Evolutionary conservation across 2,888 invertebrate genomes (phyloP), one percentile per base, ranked within the genome.

Genomic region (Tromatobia lineatoria): DNA sequence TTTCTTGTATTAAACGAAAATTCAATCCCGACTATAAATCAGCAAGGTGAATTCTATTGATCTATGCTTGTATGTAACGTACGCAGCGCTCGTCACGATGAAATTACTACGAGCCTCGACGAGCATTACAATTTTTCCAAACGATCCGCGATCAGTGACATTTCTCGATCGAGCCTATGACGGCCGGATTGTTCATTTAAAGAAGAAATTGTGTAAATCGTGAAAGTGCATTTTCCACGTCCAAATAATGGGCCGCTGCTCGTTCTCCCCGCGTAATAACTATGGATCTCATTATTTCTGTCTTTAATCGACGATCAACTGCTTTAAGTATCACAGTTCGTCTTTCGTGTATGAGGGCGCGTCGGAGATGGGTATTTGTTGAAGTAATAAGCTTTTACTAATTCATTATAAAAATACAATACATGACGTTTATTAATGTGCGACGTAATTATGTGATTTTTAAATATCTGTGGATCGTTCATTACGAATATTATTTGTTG

Each of bases 1-100:
- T 80, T 87, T 80, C 85, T 85, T 87, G 81, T 85, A 82, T 80
- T 88, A 88, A 85, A 87, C 87, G 85, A 87, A 80, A 76, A 78
- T 75, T 83, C 70, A 75, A 84, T 80, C 57, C 42, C 66, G 69
- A 75, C 47, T 57, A 42, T 82, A 18, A 18, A 18, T 29, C 18
- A 79, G 66, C 45, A 38, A 77, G 57, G 47, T 79, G 47, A 78
- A 78, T 75, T 59, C 69, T 80, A 70, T 61, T 70, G 45, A 38
- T 77, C 50, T 61, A 70, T 61, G 69, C 57, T 78, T 59, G 47
- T 59, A 8, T 61, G 13, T 74, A 61, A 34, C 20, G n/a, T 50
- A 34, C 66, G 66, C 52, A 66, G 25, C 25, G 50, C 34, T 75
- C 34, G 74, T 15, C n/a, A 29, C 59, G 61, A 38, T 15, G n/a